A percentile compares a stretch with the other conserved stretches of the same genome.
phyloP scores from a whole-genome alignment of 1,140 invertebrate genomes.

The Drosophila busckii region DNA sequence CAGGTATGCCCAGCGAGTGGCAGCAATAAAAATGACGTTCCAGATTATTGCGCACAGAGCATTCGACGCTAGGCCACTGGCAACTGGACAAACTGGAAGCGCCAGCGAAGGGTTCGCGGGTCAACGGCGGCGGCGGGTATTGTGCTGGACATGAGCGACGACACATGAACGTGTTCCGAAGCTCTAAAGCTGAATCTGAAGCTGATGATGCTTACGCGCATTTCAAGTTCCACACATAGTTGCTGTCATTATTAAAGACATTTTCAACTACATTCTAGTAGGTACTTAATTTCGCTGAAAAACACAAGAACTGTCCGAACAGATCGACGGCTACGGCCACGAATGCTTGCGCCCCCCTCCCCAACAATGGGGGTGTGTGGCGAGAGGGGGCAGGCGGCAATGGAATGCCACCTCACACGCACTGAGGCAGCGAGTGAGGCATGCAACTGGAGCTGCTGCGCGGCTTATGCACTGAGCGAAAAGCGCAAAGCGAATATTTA shows the following conservation, averaged over 20 bases:
- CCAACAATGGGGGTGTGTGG: not conserved
- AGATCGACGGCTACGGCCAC: too few relatives aligned
- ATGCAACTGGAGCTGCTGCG: not conserved
- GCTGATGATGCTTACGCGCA: conserved; percentile 74
- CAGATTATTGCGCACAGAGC: conserved; percentile 67
- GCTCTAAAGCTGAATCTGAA: too few relatives aligned
- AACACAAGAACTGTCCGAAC: conserved; percentile 24
- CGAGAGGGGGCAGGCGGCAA: not conserved
- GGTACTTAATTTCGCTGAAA: conserved; percentile 70
- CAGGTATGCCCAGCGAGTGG: conserved; percentile 67
- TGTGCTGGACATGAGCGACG: conserved; percentile 30
- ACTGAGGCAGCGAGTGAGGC: not conserved
- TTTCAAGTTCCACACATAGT: conserved; percentile 77
- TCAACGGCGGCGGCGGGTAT: not conserved
- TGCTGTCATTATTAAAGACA: conserved; percentile 78
- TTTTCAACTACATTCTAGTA: conserved; percentile 78
- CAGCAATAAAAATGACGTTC: conserved; percentile 77
- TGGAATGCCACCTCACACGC: conserved; percentile 42
- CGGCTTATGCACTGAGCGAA: too few relatives aligned
- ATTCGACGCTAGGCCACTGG: conserved; percentile 8
- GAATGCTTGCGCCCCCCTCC: too few relatives aligned
- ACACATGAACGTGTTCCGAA: conserved; percentile 52
- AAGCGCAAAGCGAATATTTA: too few relatives aligned
- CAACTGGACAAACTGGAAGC: not conserved
- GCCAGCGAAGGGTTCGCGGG: not conserved